These are phyloP conservation scores for Monopterus albus DNA, from an alignment of 2,113 vertebrate genomes.

Conservation along the genomic window DNA sequence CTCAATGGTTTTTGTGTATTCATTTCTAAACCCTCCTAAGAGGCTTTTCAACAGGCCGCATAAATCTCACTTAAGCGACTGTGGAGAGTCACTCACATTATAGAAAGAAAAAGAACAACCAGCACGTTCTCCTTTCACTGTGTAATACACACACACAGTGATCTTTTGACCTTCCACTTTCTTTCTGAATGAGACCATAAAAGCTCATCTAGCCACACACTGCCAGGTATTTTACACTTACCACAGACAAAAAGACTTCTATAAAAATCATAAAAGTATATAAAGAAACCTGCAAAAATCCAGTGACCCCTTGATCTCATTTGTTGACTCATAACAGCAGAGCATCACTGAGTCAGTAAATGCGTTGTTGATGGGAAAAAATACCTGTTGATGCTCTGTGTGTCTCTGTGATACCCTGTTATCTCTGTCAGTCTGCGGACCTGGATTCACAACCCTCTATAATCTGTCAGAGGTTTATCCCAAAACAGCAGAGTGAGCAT, in stretches of 20 bases:
- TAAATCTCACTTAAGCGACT: not conserved
- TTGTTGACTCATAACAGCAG: conserved; percentile 42
- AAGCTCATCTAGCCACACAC: conserved; percentile 34
- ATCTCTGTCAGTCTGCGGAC: conserved; percentile 41
- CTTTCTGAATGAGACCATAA: conserved; percentile 32
- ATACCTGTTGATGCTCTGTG: not conserved
- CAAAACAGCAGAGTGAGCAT: not conserved
- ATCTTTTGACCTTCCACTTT: conserved; percentile 26
- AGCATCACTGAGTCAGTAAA: conserved; percentile 19
- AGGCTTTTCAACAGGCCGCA: not conserved
- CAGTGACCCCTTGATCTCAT: conserved; percentile 43
- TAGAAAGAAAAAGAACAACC: conserved; percentile 7
- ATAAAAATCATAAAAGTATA: conserved; percentile 27
- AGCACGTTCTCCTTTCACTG: conserved; percentile 15
- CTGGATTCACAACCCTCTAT: conserved; percentile 35
- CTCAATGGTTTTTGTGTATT: too few species aligned
- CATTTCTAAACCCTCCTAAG: not conserved
- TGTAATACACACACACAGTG: conserved; percentile 4
- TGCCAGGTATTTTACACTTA: conserved; percentile 18
- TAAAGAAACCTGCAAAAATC: not conserved
- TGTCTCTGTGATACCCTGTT: conserved; percentile 33
- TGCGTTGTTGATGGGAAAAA: conserved; percentile 28
- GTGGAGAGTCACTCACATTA: not conserved
- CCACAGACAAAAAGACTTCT: conserved; percentile 14
- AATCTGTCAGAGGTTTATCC: conserved; percentile 20